These are phyloP conservation scores for Limnephilus marmoratus DNA, from an alignment of 2,888 invertebrate species.

Conservation along the genomic window DNA sequence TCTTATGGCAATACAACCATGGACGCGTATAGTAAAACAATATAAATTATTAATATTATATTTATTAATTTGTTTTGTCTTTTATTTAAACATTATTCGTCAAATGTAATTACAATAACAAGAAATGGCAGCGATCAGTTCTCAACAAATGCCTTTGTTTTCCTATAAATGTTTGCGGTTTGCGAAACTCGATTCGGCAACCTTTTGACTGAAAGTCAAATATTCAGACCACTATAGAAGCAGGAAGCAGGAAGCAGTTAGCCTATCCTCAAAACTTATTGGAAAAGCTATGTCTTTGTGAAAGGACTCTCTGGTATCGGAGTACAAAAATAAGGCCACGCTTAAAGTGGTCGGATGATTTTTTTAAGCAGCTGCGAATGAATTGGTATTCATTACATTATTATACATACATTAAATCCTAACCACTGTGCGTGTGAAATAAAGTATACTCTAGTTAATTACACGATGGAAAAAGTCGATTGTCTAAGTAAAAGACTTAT, in stretches of 20 bases:
- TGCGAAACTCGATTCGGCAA: not conserved
- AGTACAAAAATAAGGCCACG: not conserved
- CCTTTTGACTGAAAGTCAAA: not conserved
- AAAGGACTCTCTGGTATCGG: not conserved
- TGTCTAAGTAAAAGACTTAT: too few relatives aligned
- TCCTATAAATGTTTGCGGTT: not conserved
- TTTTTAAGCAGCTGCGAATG: too few relatives aligned
- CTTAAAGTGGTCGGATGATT: too few relatives aligned
- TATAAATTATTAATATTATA: not conserved
- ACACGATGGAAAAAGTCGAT: too few relatives aligned
- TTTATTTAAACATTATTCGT: too few relatives aligned
- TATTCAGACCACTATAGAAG: not conserved
- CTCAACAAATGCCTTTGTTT: not conserved
- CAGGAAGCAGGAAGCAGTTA: not conserved
- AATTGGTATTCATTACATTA: too few relatives aligned
- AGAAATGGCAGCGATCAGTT: not conserved
- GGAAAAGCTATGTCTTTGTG: not conserved
- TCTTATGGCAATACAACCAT: not conserved
- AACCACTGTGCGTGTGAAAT: too few relatives aligned
- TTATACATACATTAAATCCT: too few relatives aligned
- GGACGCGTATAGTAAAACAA: not conserved
- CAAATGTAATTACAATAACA: not conserved
- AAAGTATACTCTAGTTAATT: too few relatives aligned
- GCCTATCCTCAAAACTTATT: not conserved
- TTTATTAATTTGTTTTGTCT: not conserved